A percentile compares a stretch with the other conserved stretches of the same genome.
phyloP scores from a whole-genome alignment of 1,140 invertebrate genomes.

The Latrodectus geometricus region DNA sequence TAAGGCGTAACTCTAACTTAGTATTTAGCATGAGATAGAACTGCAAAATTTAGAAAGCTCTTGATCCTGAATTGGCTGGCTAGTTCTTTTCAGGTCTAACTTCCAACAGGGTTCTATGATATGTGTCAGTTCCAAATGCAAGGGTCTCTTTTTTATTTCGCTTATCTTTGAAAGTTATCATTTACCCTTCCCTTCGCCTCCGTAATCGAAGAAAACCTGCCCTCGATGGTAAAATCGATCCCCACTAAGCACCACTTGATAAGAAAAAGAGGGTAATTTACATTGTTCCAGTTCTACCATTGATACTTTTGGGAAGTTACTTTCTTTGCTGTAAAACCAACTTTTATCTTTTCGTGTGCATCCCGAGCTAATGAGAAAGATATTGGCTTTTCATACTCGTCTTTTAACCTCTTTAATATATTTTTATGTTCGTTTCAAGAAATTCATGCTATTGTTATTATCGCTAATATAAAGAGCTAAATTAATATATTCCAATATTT shows the following conservation, averaged over 20 bases:
- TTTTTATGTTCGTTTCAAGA: conserved; percentile 35
- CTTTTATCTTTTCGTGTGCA: conserved; percentile 36
- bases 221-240: conserved; percentile 47
- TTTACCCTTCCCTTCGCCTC: conserved; percentile 16
- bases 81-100: background rate
- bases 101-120: conserved; percentile 20
- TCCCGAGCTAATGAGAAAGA: conserved; percentile 40
- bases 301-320: conserved; percentile 8
- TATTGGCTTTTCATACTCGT: conserved; percentile 33
- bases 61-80: too few relatives aligned
- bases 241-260: conserved; percentile 39
- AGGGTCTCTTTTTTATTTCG: conserved; percentile 5
- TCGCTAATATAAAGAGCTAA: too few relatives aligned
- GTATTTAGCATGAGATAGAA: too few relatives aligned
- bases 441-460: background rate
- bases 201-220: conserved; percentile 44
- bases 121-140: conserved; percentile 40
- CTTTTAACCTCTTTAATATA: conserved; percentile 27
- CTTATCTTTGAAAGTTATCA: conserved; percentile 40
- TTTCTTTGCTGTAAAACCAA: conserved; percentile 5
- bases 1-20: too few relatives aligned
- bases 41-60: too few relatives aligned
- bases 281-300: conserved; percentile 37
- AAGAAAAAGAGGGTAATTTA: conserved; percentile 48
- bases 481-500: too few relatives aligned